Percentiles rank a stretch among this genome's conserved stretches.
These are phyloP conservation scores for Anguilla rostrata DNA, from an alignment of 2,113 vertebrate genomes.

Conservation along the genomic window DNA sequence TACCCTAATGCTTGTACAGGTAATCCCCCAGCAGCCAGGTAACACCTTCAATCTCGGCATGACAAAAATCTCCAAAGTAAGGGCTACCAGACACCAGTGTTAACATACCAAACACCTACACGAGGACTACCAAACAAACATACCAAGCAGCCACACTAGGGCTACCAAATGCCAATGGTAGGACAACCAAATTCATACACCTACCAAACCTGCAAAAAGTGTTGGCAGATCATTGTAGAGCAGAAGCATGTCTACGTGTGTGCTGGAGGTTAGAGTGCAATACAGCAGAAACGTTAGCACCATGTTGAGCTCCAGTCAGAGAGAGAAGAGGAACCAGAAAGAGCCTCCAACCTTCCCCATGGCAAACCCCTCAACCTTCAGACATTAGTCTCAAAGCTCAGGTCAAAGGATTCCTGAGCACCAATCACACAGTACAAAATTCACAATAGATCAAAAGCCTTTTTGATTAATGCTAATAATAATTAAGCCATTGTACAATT, in stretches of 20 bases:
- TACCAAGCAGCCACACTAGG: constrained; percentile 29
- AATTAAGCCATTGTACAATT: constrained; percentile 35
- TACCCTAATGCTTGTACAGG: too few relatives aligned
- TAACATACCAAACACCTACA: too few relatives aligned
- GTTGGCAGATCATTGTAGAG: neutral
- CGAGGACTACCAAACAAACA: neutral
- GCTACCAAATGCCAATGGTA: neutral
- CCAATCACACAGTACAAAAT: constrained; percentile 25
- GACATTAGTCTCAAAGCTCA: neutral
- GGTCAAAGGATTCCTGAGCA: constrained; percentile 34
- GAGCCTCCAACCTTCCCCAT: constrained; percentile 26
- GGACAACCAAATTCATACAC: neutral
- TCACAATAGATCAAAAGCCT: neutral
- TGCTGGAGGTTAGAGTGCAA: neutral
- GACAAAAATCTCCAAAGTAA: too few relatives aligned
- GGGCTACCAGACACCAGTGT: too few relatives aligned
- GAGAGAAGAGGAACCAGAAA: neutral
- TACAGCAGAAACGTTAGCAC: constrained; percentile 61
- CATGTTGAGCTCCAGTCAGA: constrained; percentile 53
- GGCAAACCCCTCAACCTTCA: constrained; percentile 12
- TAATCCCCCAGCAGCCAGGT: too few relatives aligned
- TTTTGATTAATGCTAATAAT: neutral
- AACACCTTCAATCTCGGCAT: too few relatives aligned
- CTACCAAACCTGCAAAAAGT: neutral
- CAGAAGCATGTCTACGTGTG: neutral